Evolutionary conservation across 2,888 invertebrate species (phyloP).

Genomic region (Caenorhabditis afra): DNA sequence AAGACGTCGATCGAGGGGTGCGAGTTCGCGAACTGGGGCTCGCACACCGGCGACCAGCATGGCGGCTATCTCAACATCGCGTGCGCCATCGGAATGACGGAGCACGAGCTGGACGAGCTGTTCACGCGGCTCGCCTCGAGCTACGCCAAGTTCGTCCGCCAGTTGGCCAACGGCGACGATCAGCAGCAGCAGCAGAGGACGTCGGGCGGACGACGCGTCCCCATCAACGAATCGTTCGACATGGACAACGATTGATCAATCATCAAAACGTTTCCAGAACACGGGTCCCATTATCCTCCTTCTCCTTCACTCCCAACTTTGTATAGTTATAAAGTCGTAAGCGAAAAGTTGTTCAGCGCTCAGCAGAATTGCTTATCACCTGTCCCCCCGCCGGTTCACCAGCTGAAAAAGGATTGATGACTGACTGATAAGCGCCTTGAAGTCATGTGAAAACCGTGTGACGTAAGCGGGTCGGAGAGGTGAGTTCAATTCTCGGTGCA

Average conservation of each 20-base stretch:
- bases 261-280: background rate
- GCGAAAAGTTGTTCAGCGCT: no score
- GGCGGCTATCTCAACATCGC: slow-evolving; percentile 75
- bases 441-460: slow-evolving; percentile 35
- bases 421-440: slow-evolving; percentile 33
- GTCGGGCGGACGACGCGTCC: slow-evolving; percentile 22
- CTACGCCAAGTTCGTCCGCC: slow-evolving; percentile 58
- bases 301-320: no score
- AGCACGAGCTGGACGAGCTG: slow-evolving; percentile 70
- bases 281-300: no score
- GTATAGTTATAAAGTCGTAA: no score
- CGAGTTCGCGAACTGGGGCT: slow-evolving; percentile 73
- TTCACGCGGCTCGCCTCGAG: slow-evolving; percentile 65
- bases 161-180: slow-evolving; percentile 35
- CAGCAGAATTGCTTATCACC: no score
- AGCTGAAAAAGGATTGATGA: slow-evolving; percentile 11
- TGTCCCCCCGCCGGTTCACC: no score
- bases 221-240: slow-evolving; percentile 46
- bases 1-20: slow-evolving; percentile 64
- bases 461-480: no score
- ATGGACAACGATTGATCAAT: slow-evolving; percentile 46
- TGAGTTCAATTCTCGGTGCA: no score
- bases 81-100: slow-evolving; percentile 72
- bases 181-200: background rate
- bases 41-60: slow-evolving; percentile 69